Evolutionary conservation across 2,113 vertebrate genomes (phyloP).

Genomic region (Sapajus apella): DNA sequence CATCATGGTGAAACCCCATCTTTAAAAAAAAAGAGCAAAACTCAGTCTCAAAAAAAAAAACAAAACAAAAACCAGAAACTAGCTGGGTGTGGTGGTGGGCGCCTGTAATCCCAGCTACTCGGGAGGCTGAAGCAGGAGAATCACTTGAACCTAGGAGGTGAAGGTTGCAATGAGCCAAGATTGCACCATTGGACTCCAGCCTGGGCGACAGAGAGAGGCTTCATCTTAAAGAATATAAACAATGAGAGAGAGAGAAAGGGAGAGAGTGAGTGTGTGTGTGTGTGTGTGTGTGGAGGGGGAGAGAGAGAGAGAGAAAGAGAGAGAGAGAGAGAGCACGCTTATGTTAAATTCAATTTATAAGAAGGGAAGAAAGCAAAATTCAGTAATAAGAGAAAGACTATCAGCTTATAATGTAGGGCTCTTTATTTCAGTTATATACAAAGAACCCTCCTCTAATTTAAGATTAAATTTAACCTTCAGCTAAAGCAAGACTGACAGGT

Average conservation of each 20-base stretch:
- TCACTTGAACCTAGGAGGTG: too few species aligned
- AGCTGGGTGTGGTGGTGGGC: too few species aligned
- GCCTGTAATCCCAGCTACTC: too few species aligned
- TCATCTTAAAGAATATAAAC: not conserved
- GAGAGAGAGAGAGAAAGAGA: fast-evolving
- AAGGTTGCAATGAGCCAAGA: too few species aligned
- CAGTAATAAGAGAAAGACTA: not conserved
- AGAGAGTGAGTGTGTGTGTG: not conserved
- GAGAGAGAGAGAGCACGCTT: not conserved
- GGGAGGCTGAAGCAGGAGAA: too few species aligned
- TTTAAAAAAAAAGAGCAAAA: too few species aligned
- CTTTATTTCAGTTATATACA: not conserved
- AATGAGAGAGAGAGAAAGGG: not conserved
- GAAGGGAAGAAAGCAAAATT: not conserved
- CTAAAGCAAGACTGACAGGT: not conserved
- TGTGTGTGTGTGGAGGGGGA: too few species aligned
- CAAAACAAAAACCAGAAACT: too few species aligned
- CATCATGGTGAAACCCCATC: too few species aligned
- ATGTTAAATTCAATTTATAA: not conserved
- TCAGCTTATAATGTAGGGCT: not conserved
- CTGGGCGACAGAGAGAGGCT: too few species aligned
- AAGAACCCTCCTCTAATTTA: not conserved
- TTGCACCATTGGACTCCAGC: too few species aligned
- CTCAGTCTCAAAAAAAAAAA: too few species aligned
- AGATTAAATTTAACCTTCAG: not conserved